These are phyloP conservation scores for Xiphias gladius DNA, from an alignment of 2,113 vertebrate species.

Conservation along the genomic window DNA sequence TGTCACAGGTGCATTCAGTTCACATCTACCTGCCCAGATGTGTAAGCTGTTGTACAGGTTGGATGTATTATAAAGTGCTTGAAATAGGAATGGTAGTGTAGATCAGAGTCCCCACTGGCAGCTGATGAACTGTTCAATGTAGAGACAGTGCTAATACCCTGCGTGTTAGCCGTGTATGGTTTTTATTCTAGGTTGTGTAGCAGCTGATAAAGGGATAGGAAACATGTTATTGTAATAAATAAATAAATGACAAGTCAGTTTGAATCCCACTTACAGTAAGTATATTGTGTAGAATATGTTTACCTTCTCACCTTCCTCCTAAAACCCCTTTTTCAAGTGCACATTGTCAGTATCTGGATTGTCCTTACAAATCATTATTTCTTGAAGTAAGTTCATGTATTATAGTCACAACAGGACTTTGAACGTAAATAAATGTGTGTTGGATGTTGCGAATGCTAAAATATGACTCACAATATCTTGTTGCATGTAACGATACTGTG, in stretches of 20 bases:
- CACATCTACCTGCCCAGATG: conserved; percentile 37
- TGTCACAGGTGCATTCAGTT: conserved; percentile 47
- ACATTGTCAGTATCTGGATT: conserved; percentile 1
- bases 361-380: not conserved
- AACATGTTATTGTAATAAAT: not conserved
- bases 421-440: not conserved
- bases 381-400: not conserved
- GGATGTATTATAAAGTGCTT: not conserved
- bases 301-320: not conserved
- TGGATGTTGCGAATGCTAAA: not conserved
- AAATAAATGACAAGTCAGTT: not conserved
- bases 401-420: not conserved
- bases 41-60: conserved; percentile 42
- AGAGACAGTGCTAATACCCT: not conserved
- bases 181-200: conserved; percentile 21
- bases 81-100: not conserved
- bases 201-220: not conserved
- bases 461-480: not conserved
- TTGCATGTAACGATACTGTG: not conserved
- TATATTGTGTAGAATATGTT: not conserved
- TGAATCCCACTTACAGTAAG: not conserved
- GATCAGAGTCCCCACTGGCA: not conserved
- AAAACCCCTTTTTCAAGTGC: not conserved
- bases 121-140: not conserved
- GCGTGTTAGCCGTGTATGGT: conserved; percentile 8